phyloP scores from a whole-genome alignment of 2,113 vertebrate genomes.

The Glaucidium brasilianum region DNA sequence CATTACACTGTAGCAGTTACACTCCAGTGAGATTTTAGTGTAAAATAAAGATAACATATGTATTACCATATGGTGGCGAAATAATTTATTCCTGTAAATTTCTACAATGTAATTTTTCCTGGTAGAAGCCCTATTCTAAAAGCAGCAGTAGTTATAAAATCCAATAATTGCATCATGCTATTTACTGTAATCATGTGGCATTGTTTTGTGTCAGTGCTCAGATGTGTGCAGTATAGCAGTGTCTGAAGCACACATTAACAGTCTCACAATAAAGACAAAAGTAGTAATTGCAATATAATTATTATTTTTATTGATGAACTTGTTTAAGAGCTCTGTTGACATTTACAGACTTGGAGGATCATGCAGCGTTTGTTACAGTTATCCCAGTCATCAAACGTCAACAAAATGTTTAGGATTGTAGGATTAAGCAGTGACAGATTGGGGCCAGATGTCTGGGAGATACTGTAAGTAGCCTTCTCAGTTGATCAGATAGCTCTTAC shows the following conservation, averaged over 20 bases:
- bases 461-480: not conserved
- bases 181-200: not conserved
- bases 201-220: not conserved
- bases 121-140: not conserved
- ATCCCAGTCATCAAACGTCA: constrained; percentile 36
- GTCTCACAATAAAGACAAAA: not conserved
- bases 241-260: not conserved
- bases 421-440: constrained; percentile 57
- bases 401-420: constrained; percentile 29
- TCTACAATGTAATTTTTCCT: not conserved
- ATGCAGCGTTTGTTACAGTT: constrained; percentile 13
- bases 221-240: not conserved
- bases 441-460: constrained; percentile 55
- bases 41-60: not conserved
- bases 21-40: not conserved
- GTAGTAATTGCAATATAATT: constrained; percentile 12
- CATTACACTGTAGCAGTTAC: not conserved
- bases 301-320: constrained; percentile 39
- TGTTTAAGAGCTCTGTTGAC: constrained; percentile 41
- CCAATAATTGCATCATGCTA: not conserved
- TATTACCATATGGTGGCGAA: not conserved
- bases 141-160: not conserved
- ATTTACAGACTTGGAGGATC: constrained; percentile 48
- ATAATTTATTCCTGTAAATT: not conserved
- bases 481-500: not conserved